phyloP scores from a whole-genome alignment of 2,113 vertebrate species.

The Bungarus multicinctus region DNA sequence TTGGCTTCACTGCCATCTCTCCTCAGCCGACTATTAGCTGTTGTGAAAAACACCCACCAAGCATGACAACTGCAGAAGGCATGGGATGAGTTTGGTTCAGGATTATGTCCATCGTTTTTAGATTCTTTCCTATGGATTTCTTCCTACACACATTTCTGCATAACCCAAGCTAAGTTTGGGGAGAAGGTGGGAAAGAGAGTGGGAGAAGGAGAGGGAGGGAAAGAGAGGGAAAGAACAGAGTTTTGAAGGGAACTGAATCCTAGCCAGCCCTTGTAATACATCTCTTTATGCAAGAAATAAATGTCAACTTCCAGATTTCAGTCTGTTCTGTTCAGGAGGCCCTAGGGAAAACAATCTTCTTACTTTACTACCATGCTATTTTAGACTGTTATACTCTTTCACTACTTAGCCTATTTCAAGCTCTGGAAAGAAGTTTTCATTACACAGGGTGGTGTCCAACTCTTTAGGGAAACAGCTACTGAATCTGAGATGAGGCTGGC shows the following conservation, averaged over 20 bases:
- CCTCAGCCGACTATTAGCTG: neutral
- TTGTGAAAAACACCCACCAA: neutral
- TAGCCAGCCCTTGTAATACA: neutral
- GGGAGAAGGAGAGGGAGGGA: neutral
- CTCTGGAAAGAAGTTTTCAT: neutral
- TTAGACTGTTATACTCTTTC: neutral
- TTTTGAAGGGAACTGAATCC: neutral
- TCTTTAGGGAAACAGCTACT: neutral
- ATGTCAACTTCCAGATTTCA: neutral
- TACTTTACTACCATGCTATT: neutral
- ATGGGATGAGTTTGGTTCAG: neutral
- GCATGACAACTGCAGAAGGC: neutral
- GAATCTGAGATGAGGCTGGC: neutral
- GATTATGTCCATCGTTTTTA: neutral
- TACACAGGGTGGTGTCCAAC: neutral
- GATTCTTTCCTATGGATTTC: neutral
- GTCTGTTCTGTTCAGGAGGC: neutral
- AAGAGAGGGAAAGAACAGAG: neutral
- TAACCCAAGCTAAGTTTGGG: neutral
- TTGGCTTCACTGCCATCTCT: neutral
- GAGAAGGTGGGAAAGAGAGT: neutral
- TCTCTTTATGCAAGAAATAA: neutral
- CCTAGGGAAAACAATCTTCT: neutral
- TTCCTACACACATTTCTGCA: neutral
- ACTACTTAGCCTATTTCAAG: neutral